Base-by-base conservation (phyloP, 2,113 vertebrate species). In the Callospermophilus lateralis region DNA sequence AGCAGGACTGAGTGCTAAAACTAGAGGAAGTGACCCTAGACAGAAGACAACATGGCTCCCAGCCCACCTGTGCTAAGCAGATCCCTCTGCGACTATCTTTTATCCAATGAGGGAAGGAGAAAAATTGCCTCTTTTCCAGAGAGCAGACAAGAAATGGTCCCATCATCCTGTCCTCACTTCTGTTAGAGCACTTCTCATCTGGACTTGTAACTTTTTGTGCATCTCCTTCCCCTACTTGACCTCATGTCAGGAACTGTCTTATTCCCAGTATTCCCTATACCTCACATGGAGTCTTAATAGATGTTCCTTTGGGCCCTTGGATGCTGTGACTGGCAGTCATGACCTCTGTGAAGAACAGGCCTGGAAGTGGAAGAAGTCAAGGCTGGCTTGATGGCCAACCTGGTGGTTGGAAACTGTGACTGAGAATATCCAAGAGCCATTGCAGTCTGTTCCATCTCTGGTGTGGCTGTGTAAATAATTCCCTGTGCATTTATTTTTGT, bases 21-120 rank as follows among this genome's bases (percentile, higher is more conserved):
- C 30, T 0, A 19, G 61, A 32, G n/a, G 13, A 93, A 32, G 15
- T 8, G 0, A 55, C 16, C 16, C 13, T 12, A 15, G 16, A 8
- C 26, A 30, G 53, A 67, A 72, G 48, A 39, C 10, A n/a, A 5
- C 0, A 0, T 11, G 26, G 58, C 61, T 48, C 37, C 20, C 32
- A 30, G 65, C n/a, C 42, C 6, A 11, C 76, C 22, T 7, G 39
- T 2, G 28, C 61, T 0, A 1, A 83, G 51, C 48, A 73, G 72
- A 65, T 1, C 0, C 39, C 28, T 4, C 15, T 6, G 26, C 12
- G 32, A 11, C 34, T 15, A 0, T 11, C 22, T 42, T 26, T 65
- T 7, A 3, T 91, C 68, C 65, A 68, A 0, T 1, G 34, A 84
- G 61, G 20, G 5, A n/a, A 39, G n/a, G n/a, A 73, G 48, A 58